Conservation (phyloP, 2,113 vertebrate species). For the Pseudolaguvia tuberculata region DNA sequence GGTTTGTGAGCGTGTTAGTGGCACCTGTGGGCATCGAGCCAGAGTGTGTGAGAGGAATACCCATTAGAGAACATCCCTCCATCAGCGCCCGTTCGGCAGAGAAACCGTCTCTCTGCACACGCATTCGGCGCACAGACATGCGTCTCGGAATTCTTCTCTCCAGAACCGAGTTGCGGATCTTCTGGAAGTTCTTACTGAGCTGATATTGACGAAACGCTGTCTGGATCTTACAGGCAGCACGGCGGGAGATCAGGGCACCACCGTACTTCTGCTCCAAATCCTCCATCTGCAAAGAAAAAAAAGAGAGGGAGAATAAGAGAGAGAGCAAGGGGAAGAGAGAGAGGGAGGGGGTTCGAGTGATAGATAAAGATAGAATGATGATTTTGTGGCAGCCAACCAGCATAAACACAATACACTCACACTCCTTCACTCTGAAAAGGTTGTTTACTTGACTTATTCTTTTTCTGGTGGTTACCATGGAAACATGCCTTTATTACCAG, state of each 20-base stretch:
- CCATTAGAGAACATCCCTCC: conserved; percentile 78
- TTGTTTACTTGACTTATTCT: conserved; percentile 38
- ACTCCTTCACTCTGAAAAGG: conserved; percentile 39
- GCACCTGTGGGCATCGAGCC: conserved; percentile 83
- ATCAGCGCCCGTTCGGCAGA: conserved; percentile 74
- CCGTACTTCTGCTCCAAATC: conserved; percentile 98
- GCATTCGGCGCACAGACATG: conserved; percentile 86
- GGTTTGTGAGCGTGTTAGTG: conserved; percentile 82
- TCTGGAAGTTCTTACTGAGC: conserved; percentile 99
- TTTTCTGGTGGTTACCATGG: conserved; percentile 39
- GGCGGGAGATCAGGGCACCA: conserved; percentile 88
- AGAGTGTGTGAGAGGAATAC: conserved; percentile 80
- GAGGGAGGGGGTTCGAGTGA: no score
- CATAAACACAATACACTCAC: conserved; percentile 11
- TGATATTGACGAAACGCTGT: conserved; percentile 98
- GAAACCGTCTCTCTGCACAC: conserved; percentile 74
- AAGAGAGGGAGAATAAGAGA: neutral
- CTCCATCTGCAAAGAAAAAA: conserved; percentile 77
- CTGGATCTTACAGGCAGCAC: conserved; percentile 95
- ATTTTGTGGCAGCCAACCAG: conserved; percentile 1
- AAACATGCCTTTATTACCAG: conserved; percentile 27
- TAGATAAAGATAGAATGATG: conserved; percentile 34
- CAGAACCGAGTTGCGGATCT: conserved; percentile 93
- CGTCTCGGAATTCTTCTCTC: conserved; percentile 91
- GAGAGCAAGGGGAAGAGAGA: no score